phyloP scores from a whole-genome alignment of 2,888 invertebrate genomes.

The Tridacna crocea region DNA sequence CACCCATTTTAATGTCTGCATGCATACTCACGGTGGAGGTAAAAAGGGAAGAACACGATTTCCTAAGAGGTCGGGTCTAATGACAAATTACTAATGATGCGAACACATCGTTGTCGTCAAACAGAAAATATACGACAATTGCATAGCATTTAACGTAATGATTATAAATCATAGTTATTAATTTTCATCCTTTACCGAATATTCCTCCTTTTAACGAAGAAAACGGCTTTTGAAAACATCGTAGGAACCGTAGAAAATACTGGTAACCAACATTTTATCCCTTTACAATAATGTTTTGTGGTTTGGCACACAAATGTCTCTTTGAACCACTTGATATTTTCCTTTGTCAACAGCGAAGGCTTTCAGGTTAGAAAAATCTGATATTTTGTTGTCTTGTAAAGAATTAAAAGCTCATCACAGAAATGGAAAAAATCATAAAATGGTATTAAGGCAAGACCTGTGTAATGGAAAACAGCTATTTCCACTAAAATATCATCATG shows the following conservation, averaged over 20 bases:
- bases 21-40: too few species aligned
- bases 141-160: not conserved
- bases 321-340: too few species aligned
- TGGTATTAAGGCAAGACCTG: too few species aligned
- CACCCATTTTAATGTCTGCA: too few species aligned
- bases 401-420: too few species aligned
- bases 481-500: too few species aligned
- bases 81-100: constrained; percentile 4
- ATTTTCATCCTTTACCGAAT: not conserved
- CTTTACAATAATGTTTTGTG: not conserved
- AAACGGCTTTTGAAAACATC: not conserved
- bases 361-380: too few species aligned
- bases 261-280: not conserved
- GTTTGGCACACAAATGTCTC: not conserved
- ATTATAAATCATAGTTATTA: not conserved
- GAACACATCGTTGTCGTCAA: constrained; percentile 10
- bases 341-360: too few species aligned
- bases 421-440: too few species aligned
- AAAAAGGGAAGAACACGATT: not conserved
- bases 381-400: too few species aligned
- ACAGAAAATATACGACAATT: constrained; percentile 1
- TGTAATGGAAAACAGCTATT: too few species aligned
- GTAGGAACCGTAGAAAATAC: not conserved
- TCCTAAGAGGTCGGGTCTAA: not conserved
- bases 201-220: not conserved